Conservation (phyloP, 92 coral and sea anemone species). For the Pocillopora grandis region DNA sequence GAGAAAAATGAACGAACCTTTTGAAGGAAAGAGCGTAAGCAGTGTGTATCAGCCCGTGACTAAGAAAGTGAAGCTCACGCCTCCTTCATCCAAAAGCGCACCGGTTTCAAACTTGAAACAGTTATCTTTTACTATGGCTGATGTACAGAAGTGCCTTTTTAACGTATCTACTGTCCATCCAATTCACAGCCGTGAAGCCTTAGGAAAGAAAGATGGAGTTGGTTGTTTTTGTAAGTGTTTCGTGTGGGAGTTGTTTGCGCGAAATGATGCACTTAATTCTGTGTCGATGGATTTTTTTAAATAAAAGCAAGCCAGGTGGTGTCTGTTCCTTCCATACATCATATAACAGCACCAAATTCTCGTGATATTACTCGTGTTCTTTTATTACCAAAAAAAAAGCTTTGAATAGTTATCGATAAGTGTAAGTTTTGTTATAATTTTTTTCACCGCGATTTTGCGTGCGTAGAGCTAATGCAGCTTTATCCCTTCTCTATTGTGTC, state of each 20-base stretch:
- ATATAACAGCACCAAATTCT: background rate
- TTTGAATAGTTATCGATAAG: background rate
- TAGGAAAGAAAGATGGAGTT: background rate
- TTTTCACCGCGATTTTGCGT: background rate
- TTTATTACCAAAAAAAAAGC: background rate
- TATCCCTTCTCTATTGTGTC: background rate
- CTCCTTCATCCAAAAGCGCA: background rate
- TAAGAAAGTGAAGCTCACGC: conserved; percentile 8
- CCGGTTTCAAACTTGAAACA: background rate
- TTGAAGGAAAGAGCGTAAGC: background rate
- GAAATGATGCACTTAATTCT: background rate
- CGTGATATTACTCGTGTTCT: background rate
- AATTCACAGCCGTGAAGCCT: background rate
- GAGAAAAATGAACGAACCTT: background rate
- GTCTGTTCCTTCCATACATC: background rate
- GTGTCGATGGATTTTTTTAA: background rate
- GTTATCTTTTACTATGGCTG: conserved; percentile 3
- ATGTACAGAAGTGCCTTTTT: conserved; percentile 36
- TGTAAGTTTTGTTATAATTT: too few species aligned
- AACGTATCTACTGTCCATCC: conserved; percentile 3
- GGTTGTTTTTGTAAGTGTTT: conserved; percentile 40
- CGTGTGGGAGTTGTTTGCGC: too few species aligned
- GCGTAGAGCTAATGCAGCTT: background rate
- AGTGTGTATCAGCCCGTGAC: background rate
- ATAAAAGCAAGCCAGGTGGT: background rate